Evolutionary conservation across 2,797 vertebrate genomes (phyloP), one percentile per base, ranked within the genome.

Genomic region (Poecilia picta): DNA sequence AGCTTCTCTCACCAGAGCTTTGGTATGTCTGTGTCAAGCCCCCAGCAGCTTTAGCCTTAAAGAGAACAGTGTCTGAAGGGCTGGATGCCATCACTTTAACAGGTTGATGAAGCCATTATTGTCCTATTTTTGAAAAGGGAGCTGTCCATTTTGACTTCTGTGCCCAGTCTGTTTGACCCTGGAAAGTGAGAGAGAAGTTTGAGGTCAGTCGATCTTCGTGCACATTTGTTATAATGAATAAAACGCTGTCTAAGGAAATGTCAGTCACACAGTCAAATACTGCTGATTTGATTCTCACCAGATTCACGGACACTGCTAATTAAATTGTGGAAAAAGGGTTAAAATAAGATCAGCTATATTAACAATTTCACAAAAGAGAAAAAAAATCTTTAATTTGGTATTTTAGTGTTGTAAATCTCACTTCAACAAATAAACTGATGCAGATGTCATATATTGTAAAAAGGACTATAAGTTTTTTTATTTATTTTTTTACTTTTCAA

Each of bases 1-100:
- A 46, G 68, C 68, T 72, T 28, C 68, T 72, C 68, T 45, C 68
- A 71, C 68, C 68, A 71, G 25, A 71, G 68, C 43, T 45, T 46
- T 71, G 68, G 68, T 46, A 71, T 46, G 41, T 46, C 25, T n/a
- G 68, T 45, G 43, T 28, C 41, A 71, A 71, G 68, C 12, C 39
- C 25, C 68, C 68, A 71, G n/a, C 6, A 71, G 43, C 68, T 46
- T 46, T 28, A 71, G 25, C 23, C n/a, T 70, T 70, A 43, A 11
- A 70, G 39, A 5, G 36, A 41, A 25, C 36, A 41, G 64, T n/a
- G 66, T n/a, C 23, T n/a, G 23, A 13, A 43, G 64, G 10, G 39
- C 64, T 41, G 36, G 31, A 41, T 43, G 13, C 39, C 39, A 43
- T 43, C 66, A 43, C 66, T 43, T 70, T 15, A 70, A 70, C 39